Evolutionary conservation across 1,140 invertebrate genomes (phyloP), one percentile per base, ranked within the genome.

Genomic region (Uloborus diversus): DNA sequence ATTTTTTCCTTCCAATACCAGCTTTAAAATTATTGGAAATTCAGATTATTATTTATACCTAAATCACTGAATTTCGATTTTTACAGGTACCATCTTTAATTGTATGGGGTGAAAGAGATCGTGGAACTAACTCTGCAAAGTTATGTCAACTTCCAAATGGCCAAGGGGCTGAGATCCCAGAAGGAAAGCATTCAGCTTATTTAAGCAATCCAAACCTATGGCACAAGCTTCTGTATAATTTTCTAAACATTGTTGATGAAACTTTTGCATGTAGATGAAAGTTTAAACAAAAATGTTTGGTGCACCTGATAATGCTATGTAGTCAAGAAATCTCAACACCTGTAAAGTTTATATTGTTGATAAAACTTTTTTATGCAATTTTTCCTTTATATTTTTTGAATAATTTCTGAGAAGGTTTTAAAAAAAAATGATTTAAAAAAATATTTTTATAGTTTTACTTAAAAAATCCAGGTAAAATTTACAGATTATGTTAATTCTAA

Each of bases 81-180:
- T n/a, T 84, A 51, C 83, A 88, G 87, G 83, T 86, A 25, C 88
- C 87, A 42, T 87, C 87, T 5, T 76, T 88, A 42, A 86, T 89
- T 66, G 84, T 89, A 7, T 86, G 85, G 83, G 88, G 88, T n/a
- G 82, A 83, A 47, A 85, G 85, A 27, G 88, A 89, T 75, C 81
- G 75, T 53, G 65, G 47, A 5, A 79, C 88, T 25, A 87, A 87
- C 11, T 76, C 81, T 5, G n/a, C 51, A 9, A 85, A 85, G 11
- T 78, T 89, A 42, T 81, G 83, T 30, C 81, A 83, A 37, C 82
- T 89, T 33, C 87, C 86, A 2, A 84, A 85, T 14, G 83, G 84
- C 64, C 84, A 84, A 59, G 83, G 84, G 14, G 83, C 85, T 35
- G 80, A 84, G 35, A 82, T 88, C 25, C 84, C 84, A 33, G 82